Evolutionary conservation across 1,140 invertebrate genomes (phyloP).

Genomic region (Aethina tumida): DNA sequence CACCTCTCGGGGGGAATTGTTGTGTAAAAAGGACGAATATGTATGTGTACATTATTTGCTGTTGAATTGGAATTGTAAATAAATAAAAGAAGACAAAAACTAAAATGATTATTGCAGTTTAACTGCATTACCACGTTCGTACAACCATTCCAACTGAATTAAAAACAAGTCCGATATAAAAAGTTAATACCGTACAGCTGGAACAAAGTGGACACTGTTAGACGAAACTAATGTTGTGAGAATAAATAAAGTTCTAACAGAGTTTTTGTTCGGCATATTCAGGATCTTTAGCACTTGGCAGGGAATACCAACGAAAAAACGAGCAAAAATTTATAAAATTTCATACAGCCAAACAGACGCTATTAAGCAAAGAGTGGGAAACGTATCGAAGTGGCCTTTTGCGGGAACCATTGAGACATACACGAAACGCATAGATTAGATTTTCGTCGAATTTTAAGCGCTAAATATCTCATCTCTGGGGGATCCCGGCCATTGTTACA

Average conservation of each 20-base stretch:
- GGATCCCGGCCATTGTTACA: too few relatives aligned
- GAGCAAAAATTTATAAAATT: slow-evolving; percentile 1
- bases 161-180: slow-evolving; percentile 1
- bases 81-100: too few relatives aligned
- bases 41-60: too few relatives aligned
- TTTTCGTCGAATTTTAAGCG: neutral
- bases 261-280: slow-evolving; percentile 1
- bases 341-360: neutral
- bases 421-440: neutral
- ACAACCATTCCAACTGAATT: slow-evolving; percentile 3
- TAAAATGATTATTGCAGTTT: too few relatives aligned
- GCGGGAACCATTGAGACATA: neutral
- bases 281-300: neutral
- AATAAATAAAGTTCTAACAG: slow-evolving; percentile 7
- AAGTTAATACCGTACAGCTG: slow-evolving; percentile 10
- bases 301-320: slow-evolving; percentile 1
- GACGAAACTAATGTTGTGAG: slow-evolving; percentile 5
- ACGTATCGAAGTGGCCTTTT: neutral
- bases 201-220: slow-evolving; percentile 9
- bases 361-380: neutral
- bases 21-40: too few relatives aligned
- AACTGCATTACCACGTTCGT: too few relatives aligned
- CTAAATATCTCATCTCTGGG: too few relatives aligned
- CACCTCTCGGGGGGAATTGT: too few relatives aligned
- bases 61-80: too few relatives aligned